A percentile compares a stretch with the other conserved stretches of the same genome.
These are phyloP conservation scores for Ctenodactylus gundi DNA, from an alignment of 2,113 vertebrate genomes.

Conservation along the genomic window DNA sequence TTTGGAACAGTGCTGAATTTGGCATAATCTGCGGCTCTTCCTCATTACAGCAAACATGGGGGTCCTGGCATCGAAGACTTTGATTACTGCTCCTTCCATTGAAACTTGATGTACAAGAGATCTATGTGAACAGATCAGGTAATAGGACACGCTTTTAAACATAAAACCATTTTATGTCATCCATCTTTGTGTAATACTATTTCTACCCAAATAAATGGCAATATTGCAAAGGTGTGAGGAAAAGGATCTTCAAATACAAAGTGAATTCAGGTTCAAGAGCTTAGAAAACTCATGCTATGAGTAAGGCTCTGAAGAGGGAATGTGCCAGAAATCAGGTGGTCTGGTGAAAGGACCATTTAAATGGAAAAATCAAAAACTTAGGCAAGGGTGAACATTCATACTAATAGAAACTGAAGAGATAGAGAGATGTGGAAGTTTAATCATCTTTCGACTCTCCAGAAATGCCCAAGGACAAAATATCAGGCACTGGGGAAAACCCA, in stretches of 20 bases:
- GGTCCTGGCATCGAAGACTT: background rate
- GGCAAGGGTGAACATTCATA: background rate
- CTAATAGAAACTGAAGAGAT: background rate
- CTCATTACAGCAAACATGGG: conserved; percentile 14
- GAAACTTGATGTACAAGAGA: background rate
- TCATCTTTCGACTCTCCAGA: background rate
- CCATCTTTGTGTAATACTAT: background rate
- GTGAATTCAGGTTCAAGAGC: background rate
- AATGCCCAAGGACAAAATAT: background rate
- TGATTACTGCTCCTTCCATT: conserved; percentile 7
- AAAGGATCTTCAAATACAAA: background rate
- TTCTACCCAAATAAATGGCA: background rate
- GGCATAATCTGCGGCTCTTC: background rate
- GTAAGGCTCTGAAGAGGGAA: background rate
- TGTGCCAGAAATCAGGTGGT: background rate
- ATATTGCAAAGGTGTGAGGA: background rate
- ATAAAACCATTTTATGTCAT: background rate
- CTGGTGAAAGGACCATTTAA: background rate
- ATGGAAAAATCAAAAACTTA: background rate
- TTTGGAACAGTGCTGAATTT: conserved; percentile 9
- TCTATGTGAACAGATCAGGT: background rate
- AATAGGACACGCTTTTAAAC: background rate
- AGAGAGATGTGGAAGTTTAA: background rate
- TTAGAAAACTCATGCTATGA: background rate
- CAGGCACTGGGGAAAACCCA: background rate